Base-by-base conservation (phyloP, 2,797 vertebrate genomes). In the Toxotes lorentzi region DNA sequence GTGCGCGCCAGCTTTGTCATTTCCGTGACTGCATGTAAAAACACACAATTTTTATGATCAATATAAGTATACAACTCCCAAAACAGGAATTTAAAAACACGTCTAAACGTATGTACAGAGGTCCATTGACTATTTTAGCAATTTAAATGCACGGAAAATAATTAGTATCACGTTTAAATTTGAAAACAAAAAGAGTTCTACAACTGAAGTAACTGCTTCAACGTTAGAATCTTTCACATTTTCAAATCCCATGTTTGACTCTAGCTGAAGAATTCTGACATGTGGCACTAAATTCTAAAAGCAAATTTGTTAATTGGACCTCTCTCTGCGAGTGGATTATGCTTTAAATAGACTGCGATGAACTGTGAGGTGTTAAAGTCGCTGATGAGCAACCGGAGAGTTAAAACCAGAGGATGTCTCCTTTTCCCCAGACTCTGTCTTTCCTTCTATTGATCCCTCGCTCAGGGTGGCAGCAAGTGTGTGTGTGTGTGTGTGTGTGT, bases 401-500 rank as follows among this genome's bases (percentile, higher is more conserved):
- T 53, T 61, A 68, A 77, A 70, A 72, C 8, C 32, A 41, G 40
- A 75, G 66, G 59, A 83, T 13, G 16, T 74, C 47, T 59, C 51
- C 50, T 67, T 63, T 66, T 71, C 79, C 75, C 66, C 61, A 59
- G 76, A 78, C 85, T 79, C 75, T 67, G 61, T 76, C 84, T 27
- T 53, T 87, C 80, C 56, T 70, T 86, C 60, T 79, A 89, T 91
- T 81, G 79, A 87, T 88, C 85, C 69, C 48, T 73, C 23, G 14
- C 63, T 86, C 47, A 27, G 90, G 79, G 76, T 86, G 69, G 70
- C 69, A 65, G 63, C 60, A 66, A 64, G 79, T 67, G 67, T 86
- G 72, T 50, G 73, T 43, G 41, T 70, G 65, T 61, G 41, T 71
- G 64, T 77, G 64, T 60, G 67, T 56, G 65, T 48, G 79, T 67